Evolutionary conservation across 1,140 invertebrate genomes (phyloP).

Genomic region (Penaeus indicus): DNA sequence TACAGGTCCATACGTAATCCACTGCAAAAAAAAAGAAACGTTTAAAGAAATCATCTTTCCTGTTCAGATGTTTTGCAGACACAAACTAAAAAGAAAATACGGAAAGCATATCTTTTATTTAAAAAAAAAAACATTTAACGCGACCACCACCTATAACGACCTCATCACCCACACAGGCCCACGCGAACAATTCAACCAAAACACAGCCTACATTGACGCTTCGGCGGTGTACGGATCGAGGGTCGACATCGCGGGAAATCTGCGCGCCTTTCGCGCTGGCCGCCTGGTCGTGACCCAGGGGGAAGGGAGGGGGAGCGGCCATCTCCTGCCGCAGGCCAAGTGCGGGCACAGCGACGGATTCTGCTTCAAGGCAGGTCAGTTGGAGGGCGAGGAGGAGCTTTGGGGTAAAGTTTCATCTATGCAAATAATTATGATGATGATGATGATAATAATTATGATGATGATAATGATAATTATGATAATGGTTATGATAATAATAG

Average conservation of each 20-base stretch:
- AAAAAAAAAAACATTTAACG: not conserved
- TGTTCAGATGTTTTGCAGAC: too few relatives aligned
- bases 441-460: too few relatives aligned
- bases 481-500: too few relatives aligned
- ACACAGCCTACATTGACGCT: conserved; percentile 91
- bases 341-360: conserved; percentile 18
- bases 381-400: too few relatives aligned
- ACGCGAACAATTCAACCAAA: conserved; percentile 82
- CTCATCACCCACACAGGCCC: conserved; percentile 77
- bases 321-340: conserved; percentile 13
- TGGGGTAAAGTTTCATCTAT: too few relatives aligned
- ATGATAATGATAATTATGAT: too few relatives aligned
- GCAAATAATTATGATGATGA: too few relatives aligned
- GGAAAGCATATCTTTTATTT: not conserved
- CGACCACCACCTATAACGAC: not conserved
- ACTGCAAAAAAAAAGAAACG: too few relatives aligned
- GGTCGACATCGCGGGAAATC: conserved; percentile 79
- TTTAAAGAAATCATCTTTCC: too few relatives aligned
- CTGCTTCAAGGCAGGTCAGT: conserved; percentile 51
- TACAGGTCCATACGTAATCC: too few relatives aligned
- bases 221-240: conserved; percentile 93
- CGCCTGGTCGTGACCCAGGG: not conserved
- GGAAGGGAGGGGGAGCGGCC: not conserved
- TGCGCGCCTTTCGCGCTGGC: conserved; percentile 80
- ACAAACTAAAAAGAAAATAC: not conserved